Evolutionary conservation across 2,113 vertebrate genomes (phyloP).

Genomic region (Stercorarius parasiticus): DNA sequence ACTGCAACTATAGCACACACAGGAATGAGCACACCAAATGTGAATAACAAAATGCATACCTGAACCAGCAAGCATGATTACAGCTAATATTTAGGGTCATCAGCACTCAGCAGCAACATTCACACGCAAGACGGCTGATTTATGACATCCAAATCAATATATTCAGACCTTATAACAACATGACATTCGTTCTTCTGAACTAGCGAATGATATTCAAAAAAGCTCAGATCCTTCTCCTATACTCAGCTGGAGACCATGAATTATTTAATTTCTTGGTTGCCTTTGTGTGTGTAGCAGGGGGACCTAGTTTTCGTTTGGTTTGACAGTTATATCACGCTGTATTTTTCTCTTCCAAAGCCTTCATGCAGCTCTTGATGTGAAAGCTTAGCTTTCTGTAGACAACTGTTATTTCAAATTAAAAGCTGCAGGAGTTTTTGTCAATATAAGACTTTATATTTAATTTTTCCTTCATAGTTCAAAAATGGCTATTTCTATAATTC

Average conservation of each 20-base stretch:
- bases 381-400: constrained; percentile 38
- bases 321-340: constrained; percentile 34
- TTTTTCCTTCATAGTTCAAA: constrained; percentile 68
- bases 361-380: constrained; percentile 35
- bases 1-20: not conserved
- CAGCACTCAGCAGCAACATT: constrained; percentile 16
- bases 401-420: constrained; percentile 60
- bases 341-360: constrained; percentile 34
- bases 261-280: constrained; percentile 71
- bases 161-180: constrained; percentile 32
- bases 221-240: not conserved
- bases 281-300: constrained; percentile 7
- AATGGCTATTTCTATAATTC: constrained; percentile 58
- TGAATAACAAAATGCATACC: not conserved
- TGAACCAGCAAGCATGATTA: not conserved
- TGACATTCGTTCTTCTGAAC: constrained; percentile 17
- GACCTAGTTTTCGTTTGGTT: constrained; percentile 4
- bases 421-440: constrained; percentile 46
- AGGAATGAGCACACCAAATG: not conserved
- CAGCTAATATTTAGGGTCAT: not conserved
- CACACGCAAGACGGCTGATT: not conserved
- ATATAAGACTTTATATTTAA: constrained; percentile 62
- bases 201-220: constrained; percentile 57
- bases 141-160: constrained; percentile 21
- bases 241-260: constrained; percentile 53